Evolutionary conservation across 2,888 invertebrate genomes (phyloP).

Genomic region (Andrena fulva): DNA sequence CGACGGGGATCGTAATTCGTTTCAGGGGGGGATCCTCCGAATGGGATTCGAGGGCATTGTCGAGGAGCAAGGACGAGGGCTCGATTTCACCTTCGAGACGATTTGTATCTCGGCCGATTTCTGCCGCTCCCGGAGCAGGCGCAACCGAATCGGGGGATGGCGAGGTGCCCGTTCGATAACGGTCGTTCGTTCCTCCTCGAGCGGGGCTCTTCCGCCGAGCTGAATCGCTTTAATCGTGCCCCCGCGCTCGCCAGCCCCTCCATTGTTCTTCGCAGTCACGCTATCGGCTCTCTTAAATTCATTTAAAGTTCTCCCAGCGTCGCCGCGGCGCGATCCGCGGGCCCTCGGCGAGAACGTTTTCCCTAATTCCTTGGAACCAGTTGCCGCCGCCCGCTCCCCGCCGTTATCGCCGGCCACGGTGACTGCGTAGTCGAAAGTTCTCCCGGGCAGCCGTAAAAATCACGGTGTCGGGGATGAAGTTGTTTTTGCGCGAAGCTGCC

Average conservation of each 20-base stretch:
- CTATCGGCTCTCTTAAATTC: constrained; percentile 50
- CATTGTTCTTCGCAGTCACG: constrained; percentile 15
- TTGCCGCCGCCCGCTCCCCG: not conserved
- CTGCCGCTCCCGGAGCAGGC: constrained; percentile 8
- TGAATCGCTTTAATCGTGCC: constrained; percentile 38
- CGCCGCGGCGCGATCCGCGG: not conserved
- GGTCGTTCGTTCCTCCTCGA: constrained; percentile 16
- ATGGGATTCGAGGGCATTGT: constrained; percentile 8
- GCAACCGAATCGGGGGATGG: not conserved
- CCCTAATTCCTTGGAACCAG: constrained; percentile 28
- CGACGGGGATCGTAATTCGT: constrained; percentile 27
- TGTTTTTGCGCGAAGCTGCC: constrained; percentile 37
- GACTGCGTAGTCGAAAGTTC: constrained; percentile 18
- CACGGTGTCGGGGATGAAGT: constrained; percentile 32
- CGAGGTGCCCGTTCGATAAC: constrained; percentile 29
- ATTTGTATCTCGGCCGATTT: constrained; percentile 46
- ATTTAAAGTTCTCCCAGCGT: constrained; percentile 35
- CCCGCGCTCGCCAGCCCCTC: not conserved
- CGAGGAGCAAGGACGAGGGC: not conserved
- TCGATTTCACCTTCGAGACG: constrained; percentile 45
- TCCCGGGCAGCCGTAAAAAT: constrained; percentile 42
- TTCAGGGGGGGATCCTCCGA: constrained; percentile 17
- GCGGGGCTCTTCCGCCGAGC: not conserved
- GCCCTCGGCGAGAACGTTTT: constrained; percentile 13
- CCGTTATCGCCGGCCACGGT: constrained; percentile 10